A percentile compares a stretch with the other conserved stretches of the same genome.
These are phyloP conservation scores for Tricholaema leucomelas DNA, from an alignment of 2,113 vertebrate genomes.

Conservation along the genomic window DNA sequence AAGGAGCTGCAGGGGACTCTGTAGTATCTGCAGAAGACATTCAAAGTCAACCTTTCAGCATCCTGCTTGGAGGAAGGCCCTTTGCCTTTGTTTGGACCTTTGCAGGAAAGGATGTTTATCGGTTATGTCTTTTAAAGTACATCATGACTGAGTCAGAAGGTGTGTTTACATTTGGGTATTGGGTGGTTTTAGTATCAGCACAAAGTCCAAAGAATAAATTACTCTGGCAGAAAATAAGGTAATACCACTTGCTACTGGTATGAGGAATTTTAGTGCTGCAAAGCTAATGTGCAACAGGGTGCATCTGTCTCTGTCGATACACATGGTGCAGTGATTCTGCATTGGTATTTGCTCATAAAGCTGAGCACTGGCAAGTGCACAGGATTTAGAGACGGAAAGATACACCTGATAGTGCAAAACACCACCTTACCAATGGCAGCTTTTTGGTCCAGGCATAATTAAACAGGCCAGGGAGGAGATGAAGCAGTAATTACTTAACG, in stretches of 20 bases:
- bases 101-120: slow-evolving; percentile 60
- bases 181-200: background rate
- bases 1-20: background rate
- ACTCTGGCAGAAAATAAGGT: background rate
- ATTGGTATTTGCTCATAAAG: background rate
- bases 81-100: slow-evolving; percentile 31
- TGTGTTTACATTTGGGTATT: slow-evolving; percentile 18
- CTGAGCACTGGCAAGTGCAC: background rate
- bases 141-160: background rate
- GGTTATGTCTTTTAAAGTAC: slow-evolving; percentile 25
- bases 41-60: background rate
- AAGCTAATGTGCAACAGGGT: background rate
- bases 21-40: background rate
- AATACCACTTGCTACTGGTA: background rate
- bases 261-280: background rate
- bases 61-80: background rate
- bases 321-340: background rate
- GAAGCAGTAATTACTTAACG: background rate
- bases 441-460: background rate
- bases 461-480: background rate
- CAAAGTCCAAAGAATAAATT: background rate
- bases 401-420: background rate
- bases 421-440: background rate
- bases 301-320: background rate
- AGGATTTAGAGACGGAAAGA: background rate